phyloP scores from a whole-genome alignment of 2,797 vertebrate genomes.

The Xerus rutilus region DNA sequence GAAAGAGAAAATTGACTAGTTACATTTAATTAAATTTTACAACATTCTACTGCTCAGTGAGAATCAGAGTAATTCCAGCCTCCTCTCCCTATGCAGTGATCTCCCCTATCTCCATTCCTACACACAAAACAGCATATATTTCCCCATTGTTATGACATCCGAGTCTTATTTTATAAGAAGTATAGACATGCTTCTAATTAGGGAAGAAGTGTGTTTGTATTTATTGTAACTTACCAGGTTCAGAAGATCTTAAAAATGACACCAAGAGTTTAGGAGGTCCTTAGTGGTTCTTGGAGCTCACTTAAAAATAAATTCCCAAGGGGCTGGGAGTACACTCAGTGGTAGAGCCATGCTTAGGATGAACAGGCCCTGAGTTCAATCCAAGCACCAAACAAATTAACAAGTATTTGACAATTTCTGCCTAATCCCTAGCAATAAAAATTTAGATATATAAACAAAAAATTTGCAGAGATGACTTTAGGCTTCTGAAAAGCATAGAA shows the following conservation, averaged over 20 bases:
- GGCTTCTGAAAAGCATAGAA: background rate
- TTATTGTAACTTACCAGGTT: slow-evolving; percentile 44
- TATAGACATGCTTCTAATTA: slow-evolving; percentile 55
- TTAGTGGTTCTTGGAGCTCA: slow-evolving; percentile 37
- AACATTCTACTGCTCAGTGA: background rate
- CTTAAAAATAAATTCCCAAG: slow-evolving; percentile 38
- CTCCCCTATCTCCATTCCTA: background rate
- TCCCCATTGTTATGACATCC: background rate
- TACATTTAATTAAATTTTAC: slow-evolving; percentile 43
- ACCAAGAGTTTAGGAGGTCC: background rate
- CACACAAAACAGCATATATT: background rate
- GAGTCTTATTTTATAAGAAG: background rate
- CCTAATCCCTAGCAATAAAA: background rate
- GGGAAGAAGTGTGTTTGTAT: background rate
- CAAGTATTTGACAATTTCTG: slow-evolving; percentile 54
- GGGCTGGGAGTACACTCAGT: background rate
- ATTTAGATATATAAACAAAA: background rate
- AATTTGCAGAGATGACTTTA: slow-evolving; percentile 53
- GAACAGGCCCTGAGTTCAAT: background rate
- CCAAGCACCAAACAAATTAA: background rate
- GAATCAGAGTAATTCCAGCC: background rate
- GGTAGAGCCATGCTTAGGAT: background rate
- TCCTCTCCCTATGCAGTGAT: background rate
- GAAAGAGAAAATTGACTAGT: slow-evolving; percentile 42
- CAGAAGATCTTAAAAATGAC: slow-evolving; percentile 54